A percentile compares a stretch with the other conserved stretches of the same genome.
These are phyloP conservation scores for Agrotis clavis DNA, from an alignment of 2,888 invertebrate genomes.

Conservation along the genomic window DNA sequence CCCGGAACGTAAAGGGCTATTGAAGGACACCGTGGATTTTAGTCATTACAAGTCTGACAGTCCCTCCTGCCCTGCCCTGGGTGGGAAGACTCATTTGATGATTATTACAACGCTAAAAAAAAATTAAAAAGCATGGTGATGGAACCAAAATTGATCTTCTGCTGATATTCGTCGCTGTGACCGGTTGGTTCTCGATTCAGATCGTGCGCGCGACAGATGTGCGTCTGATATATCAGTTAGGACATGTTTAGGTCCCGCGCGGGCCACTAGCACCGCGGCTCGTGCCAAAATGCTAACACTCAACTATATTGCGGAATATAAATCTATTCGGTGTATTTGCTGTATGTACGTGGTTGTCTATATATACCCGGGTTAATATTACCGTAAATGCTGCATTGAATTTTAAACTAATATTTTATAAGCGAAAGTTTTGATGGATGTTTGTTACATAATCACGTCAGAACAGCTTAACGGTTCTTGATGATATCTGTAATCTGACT, in stretches of 20 bases:
- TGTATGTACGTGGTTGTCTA: not conserved
- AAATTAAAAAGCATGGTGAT: no score
- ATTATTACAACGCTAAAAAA: not conserved
- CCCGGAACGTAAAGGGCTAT: no score
- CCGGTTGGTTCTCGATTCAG: conserved; percentile 71
- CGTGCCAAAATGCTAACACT: conserved; percentile 20
- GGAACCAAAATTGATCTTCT: conserved; percentile 31
- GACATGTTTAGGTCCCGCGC: conserved; percentile 62
- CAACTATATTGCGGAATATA: conserved; percentile 20
- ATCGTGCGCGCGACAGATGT: conserved; percentile 81
- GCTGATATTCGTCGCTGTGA: not conserved
- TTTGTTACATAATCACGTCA: no score
- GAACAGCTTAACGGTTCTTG: no score
- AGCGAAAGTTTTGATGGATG: no score
- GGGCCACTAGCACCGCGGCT: conserved; percentile 55
- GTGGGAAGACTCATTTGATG: no score
- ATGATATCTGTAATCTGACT: no score
- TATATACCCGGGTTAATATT: not conserved
- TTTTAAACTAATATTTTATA: no score
- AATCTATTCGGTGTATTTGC: conserved; percentile 17
- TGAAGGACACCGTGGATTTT: no score
- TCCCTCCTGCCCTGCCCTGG: no score
- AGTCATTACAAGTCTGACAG: no score
- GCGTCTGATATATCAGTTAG: conserved; percentile 79
- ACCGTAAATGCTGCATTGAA: not conserved